Evolutionary conservation across 2,113 vertebrate genomes (phyloP), one percentile per base, ranked within the genome.

Genomic region (Mormyrus iriodes): DNA sequence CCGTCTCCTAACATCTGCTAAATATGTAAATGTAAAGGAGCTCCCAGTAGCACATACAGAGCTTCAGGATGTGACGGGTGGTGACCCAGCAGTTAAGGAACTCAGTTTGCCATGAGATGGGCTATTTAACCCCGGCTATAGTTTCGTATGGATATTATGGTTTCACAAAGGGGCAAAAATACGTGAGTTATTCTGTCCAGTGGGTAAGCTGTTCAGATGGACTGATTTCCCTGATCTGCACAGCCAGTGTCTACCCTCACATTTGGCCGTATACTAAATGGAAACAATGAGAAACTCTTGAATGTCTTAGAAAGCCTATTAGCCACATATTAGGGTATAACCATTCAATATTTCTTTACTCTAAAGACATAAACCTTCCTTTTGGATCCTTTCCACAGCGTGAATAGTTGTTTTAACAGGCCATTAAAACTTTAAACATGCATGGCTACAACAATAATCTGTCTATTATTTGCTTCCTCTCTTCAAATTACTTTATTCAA

Each of bases 391-490:
- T 88, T 84, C 90, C 79, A 90, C 86, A 87, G 85, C 65, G 53
- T 87, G 90, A 93, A 91, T 90, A 91, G 93, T 92, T 93, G 90
- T 91, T 92, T 89, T 89, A 91, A 88, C 85, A 88, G 89, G 90
- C 90, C 65, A 87, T 93, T 93, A 91, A 89, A 93, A 93, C 93
- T 90, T 90, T 92, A 93, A 93, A 92, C 91, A 90, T 89, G 90
- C 87, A 90, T 87, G 89, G 91, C 73, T 92, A 86, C 90, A 90
- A 92, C 91, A 92, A 92, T 91, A 91, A 91, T 91, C 88, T 89
- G 49, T 90, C 89, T 90, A 82, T 89, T 83, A 82, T 85, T 84
- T 58, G 69, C 39, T 82, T 83, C 76, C 8, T 27, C 61, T 35
- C 9, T 83, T 46, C 79, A 86, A 76, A 86, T 69, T 49, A 88